Evolutionary conservation across 2,797 vertebrate genomes (phyloP).

Genomic region (Darevskia nairensis): DNA sequence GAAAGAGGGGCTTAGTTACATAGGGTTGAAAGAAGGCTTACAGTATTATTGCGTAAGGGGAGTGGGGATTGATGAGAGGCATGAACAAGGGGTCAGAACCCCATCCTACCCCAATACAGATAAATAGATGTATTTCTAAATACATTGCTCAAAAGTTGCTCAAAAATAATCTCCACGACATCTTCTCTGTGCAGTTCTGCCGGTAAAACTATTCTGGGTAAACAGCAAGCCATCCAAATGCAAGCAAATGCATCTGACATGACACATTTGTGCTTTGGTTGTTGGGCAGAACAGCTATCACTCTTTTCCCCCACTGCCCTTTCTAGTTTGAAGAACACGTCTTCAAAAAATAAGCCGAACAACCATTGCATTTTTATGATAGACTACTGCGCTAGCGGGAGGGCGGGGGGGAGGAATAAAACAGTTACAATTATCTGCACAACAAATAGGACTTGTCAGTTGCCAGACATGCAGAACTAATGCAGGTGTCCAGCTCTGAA

Average conservation of each 20-base stretch:
- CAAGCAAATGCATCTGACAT: constrained; percentile 63
- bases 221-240: constrained; percentile 54
- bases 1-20: no score
- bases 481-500: constrained; percentile 66
- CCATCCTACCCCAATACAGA: no score
- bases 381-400: constrained; percentile 45
- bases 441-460: constrained; percentile 71
- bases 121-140: no score
- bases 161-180: not conserved
- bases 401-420: constrained; percentile 53
- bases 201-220: constrained; percentile 51
- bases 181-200: constrained; percentile 33
- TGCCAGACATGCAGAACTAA: constrained; percentile 65
- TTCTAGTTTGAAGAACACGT: constrained; percentile 61
- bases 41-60: no score
- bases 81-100: no score
- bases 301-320: constrained; percentile 56
- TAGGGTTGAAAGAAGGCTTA: no score
- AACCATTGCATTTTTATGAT: constrained; percentile 61
- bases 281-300: constrained; percentile 64
- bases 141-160: not conserved
- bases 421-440: constrained; percentile 68
- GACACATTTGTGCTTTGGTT: constrained; percentile 69
- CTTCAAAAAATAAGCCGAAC: constrained; percentile 48
- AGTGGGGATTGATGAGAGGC: no score